Conservation (phyloP, 2,113 vertebrate species). For the Puma concolor region DNA sequence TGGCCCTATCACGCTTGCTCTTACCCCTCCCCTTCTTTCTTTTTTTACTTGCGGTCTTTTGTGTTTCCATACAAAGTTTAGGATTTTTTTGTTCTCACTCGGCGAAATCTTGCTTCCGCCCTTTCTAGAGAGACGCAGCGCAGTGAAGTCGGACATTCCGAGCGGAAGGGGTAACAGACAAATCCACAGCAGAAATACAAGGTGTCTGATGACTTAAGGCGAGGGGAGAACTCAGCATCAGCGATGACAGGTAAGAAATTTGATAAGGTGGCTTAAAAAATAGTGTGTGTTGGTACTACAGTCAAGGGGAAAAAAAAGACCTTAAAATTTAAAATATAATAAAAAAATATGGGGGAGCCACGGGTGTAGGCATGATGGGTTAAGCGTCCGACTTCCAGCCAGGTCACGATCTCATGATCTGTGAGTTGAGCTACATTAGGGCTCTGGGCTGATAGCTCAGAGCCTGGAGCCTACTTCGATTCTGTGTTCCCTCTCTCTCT, state of each 20-base stretch:
- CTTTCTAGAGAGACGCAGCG: background rate
- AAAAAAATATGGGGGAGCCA: no score
- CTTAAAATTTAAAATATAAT: background rate
- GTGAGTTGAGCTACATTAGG: no score
- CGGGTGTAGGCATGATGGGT: no score
- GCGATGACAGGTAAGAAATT: no score
- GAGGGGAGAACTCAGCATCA: background rate
- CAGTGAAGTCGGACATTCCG: background rate
- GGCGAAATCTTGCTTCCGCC: background rate
- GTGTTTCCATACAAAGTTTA: background rate
- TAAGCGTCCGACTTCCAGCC: no score
- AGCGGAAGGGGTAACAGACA: background rate
- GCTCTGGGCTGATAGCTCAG: no score
- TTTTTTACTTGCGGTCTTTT: background rate
- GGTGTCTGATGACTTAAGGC: no score
- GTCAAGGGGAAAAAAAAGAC: constrained; percentile 18
- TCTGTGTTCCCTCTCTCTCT: no score
- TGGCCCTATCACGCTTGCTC: background rate
- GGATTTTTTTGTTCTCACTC: background rate
- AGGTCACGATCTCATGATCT: accelerated
- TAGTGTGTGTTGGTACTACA: background rate
- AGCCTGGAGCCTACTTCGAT: no score
- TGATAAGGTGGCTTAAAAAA: constrained; percentile 32
- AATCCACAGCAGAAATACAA: background rate
- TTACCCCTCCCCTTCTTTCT: background rate